Conservation (phyloP, 1,140 invertebrate genomes). For the Aphelenchoides besseyi region DNA sequence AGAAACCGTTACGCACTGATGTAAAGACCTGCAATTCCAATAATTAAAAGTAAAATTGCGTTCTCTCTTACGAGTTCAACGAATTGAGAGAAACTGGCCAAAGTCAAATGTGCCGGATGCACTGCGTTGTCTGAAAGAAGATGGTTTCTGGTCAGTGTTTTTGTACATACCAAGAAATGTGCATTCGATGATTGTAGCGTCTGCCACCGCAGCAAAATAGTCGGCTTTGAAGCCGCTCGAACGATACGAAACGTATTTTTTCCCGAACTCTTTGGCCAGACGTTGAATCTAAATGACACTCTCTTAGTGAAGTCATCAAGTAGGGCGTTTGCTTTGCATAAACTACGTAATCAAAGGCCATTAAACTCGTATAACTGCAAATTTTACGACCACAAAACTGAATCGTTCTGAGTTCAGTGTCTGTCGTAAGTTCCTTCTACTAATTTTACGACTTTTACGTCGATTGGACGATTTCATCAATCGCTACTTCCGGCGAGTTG, state of each 20-base stretch:
- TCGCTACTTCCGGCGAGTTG: background rate
- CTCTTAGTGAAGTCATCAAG: background rate
- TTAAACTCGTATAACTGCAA: background rate
- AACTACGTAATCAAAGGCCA: background rate
- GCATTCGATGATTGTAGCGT: constrained; percentile 58
- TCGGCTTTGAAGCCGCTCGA: constrained; percentile 56
- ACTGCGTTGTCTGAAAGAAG: constrained; percentile 52
- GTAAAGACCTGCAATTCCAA: constrained; percentile 53
- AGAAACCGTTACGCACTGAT: constrained; percentile 59
- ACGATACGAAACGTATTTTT: constrained; percentile 40
- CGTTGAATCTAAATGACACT: constrained; percentile 42
- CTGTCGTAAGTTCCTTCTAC: no score
- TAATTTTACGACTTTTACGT: background rate
- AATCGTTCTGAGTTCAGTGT: background rate
- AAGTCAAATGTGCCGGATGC: constrained; percentile 53
- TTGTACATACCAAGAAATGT: constrained; percentile 31
- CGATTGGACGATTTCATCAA: no score
- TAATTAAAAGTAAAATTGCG: constrained; percentile 14
- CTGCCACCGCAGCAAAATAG: constrained; percentile 56
- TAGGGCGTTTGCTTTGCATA: background rate
- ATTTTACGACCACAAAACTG: background rate
- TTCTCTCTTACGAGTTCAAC: constrained; percentile 46
- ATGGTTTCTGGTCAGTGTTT: constrained; percentile 27
- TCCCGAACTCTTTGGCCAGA: constrained; percentile 52
- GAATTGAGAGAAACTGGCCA: constrained; percentile 60